Evolutionary conservation across 64 coral and sea anemone genomes (phyloP).

Genomic region (Exaiptasia diaphana): DNA sequence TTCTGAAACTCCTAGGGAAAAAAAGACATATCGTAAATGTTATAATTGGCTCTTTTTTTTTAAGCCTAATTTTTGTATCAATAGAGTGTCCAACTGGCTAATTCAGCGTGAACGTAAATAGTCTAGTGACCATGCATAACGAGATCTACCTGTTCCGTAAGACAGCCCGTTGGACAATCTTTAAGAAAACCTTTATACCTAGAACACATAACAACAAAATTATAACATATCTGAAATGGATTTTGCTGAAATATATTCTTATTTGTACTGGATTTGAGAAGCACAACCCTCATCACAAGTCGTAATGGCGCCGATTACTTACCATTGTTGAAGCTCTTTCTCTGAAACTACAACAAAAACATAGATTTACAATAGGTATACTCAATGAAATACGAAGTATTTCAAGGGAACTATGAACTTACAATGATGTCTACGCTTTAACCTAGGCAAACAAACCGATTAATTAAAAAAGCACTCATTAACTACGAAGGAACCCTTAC

Average conservation of each 20-base stretch:
- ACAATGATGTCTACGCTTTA: too few relatives aligned
- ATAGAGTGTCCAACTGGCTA: not conserved
- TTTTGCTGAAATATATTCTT: too few relatives aligned
- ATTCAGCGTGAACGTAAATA: too few relatives aligned
- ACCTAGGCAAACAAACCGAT: not conserved
- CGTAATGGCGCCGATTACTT: not conserved
- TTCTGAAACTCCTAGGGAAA: conserved; percentile 87
- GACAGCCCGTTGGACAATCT: conserved; percentile 81
- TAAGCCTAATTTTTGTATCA: not conserved
- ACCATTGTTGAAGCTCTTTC: conserved; percentile 97
- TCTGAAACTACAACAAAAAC: conserved; percentile 76
- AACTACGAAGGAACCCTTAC: conserved; percentile 35
- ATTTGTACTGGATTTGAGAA: too few relatives aligned
- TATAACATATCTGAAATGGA: too few relatives aligned
- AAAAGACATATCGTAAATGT: not conserved
- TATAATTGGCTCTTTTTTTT: too few relatives aligned
- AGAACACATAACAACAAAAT: not conserved
- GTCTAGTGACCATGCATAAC: too few relatives aligned
- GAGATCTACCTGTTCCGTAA: conserved; percentile 78
- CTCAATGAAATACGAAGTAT: too few relatives aligned
- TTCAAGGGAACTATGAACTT: too few relatives aligned
- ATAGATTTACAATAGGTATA: too few relatives aligned
- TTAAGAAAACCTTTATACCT: conserved; percentile 98
- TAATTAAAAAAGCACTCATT: not conserved
- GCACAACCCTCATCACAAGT: not conserved